Evolutionary conservation across 2,888 invertebrate genomes (phyloP), one percentile per base, ranked within the genome.

Genomic region (Meiosimyza decipiens): DNA sequence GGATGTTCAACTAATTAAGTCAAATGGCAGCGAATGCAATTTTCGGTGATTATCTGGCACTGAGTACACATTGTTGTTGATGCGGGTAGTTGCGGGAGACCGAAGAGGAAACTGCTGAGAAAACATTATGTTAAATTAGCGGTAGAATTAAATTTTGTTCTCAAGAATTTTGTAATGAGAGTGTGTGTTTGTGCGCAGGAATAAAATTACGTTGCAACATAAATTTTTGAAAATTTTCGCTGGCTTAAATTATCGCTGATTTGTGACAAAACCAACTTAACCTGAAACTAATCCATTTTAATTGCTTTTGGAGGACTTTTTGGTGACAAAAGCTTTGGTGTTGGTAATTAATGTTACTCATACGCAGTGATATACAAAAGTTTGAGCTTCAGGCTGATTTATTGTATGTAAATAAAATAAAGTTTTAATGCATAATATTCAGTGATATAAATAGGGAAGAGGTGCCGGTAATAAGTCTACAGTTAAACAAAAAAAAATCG

Each of bases 261-360:
- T 70, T 70, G 70, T 70, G 70, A 52, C 62, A 51, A 16, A 28
- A 59, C 22, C 50, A 40, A 18, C 33, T 40, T 40, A 40, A 40
- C 40, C 82, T 82, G 59, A 33, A 69, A 60, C 60, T 62, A 84
- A 84, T 80, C 84, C 77, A 77, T 79, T 83, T 83, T 84, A 84
- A 84, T 83, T 84, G 82, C 82, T 81, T 84, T 84, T 82, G 81
- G 81, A 84, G 83, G 77, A 77, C 78, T 79, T 76, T 79, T 40
- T 40, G 40, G 40, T 40, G 40, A 40, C 40, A 40, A 78, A 57
- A 68, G 59, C 18, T 51, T 64, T 82, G 79, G 73, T 47, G 49
- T 11, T 71, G 72, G 73, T 79, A 81, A 81, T 79, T 79, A 80
- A 75, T 80, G 77, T 82, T 78, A 77, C 81, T 79, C 80, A 83